These are phyloP conservation scores for Proisotoma minuta DNA, from an alignment of 2,888 invertebrate genomes.

Conservation along the genomic window DNA sequence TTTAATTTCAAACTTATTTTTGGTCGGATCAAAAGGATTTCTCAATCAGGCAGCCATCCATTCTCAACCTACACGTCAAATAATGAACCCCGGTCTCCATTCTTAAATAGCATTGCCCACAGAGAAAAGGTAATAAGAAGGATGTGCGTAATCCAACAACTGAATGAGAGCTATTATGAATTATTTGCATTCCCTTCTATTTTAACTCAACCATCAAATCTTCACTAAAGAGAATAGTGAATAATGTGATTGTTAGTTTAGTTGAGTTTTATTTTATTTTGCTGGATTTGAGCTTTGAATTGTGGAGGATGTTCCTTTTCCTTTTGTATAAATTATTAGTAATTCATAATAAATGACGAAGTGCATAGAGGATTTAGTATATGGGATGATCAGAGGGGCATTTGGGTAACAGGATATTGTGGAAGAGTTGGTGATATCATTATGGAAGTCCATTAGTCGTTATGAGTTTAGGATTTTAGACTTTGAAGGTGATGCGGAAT, in stretches of 20 bases:
- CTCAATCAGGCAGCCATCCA: background rate
- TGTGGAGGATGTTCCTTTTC: too few species aligned
- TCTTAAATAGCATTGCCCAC: too few species aligned
- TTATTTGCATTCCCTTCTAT: too few species aligned
- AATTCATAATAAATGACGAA: conserved; percentile 7
- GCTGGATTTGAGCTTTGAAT: too few species aligned
- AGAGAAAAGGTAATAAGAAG: too few species aligned
- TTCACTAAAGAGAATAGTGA: too few species aligned
- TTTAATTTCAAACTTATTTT: conserved; percentile 21
- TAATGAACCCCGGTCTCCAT: background rate
- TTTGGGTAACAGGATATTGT: conserved; percentile 13
- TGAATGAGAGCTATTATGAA: too few species aligned
- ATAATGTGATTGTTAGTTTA: too few species aligned
- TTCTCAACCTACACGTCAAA: conserved; percentile 1
- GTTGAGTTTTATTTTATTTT: too few species aligned
- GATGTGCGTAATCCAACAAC: too few species aligned
- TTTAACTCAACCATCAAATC: too few species aligned
- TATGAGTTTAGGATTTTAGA: background rate
- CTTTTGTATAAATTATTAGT: conserved; percentile 4
- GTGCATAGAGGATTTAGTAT: too few species aligned
- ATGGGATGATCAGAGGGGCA: background rate
- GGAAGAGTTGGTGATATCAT: conserved; percentile 9
- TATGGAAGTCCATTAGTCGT: conserved; percentile 14
- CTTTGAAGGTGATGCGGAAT: background rate
- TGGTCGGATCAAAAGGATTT: conserved; percentile 18